phyloP scores from a whole-genome alignment of 2,113 vertebrate species.

The Forbesichthys papilliferus region DNA sequence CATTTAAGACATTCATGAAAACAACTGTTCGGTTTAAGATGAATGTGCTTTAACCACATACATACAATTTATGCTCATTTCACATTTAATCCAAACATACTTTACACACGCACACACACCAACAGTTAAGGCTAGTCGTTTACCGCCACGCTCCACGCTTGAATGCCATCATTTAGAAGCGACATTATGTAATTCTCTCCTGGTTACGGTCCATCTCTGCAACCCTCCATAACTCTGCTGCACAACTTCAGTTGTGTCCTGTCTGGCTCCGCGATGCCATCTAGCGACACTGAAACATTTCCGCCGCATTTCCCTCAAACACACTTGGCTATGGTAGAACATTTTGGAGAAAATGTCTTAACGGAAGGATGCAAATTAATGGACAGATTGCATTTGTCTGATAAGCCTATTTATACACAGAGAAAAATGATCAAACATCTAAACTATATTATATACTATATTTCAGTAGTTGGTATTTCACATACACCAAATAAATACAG shows the following conservation, averaged over 20 bases:
- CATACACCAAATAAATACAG: too few relatives aligned
- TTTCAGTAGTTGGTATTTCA: too few relatives aligned
- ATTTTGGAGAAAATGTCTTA: not conserved
- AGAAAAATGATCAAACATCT: too few relatives aligned
- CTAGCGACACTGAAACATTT: conserved; percentile 76
- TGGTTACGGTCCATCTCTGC: conserved; percentile 59
- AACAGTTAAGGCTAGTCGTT: not conserved
- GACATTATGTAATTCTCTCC: conserved; percentile 78
- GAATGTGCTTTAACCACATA: not conserved
- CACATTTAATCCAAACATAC: too few relatives aligned
- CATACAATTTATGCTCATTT: too few relatives aligned
- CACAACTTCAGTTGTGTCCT: conserved; percentile 35
- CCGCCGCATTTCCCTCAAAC: not conserved
- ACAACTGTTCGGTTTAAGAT: too few relatives aligned
- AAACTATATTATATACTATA: too few relatives aligned
- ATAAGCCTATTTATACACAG: too few relatives aligned
- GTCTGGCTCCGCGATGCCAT: conserved; percentile 89
- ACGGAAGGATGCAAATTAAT: too few relatives aligned
- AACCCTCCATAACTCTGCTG: conserved; percentile 40
- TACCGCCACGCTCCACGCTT: conserved; percentile 14
- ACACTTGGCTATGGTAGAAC: not conserved
- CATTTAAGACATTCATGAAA: too few relatives aligned
- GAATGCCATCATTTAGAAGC: conserved; percentile 53
- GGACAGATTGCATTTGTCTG: too few relatives aligned
- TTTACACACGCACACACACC: conserved; percentile 12